Conservation (phyloP, 1,140 invertebrate genomes). For the Druon quercuslanigerum region DNA sequence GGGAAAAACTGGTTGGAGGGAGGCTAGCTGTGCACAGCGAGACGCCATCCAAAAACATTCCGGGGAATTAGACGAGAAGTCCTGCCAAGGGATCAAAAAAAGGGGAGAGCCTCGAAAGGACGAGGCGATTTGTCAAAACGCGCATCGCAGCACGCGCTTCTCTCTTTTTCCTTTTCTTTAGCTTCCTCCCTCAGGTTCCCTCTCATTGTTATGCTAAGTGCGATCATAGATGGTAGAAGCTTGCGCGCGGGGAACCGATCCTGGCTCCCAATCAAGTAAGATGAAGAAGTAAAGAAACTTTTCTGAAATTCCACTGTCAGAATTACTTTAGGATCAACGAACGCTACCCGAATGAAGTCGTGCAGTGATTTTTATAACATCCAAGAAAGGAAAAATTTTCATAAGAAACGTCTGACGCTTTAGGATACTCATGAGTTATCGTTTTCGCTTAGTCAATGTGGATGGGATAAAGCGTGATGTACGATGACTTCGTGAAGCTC, state of each 20-base stretch:
- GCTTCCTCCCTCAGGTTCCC: slow-evolving; percentile 38
- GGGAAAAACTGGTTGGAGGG: slow-evolving; percentile 53
- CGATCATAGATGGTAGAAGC: slow-evolving; percentile 51
- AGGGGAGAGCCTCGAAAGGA: slow-evolving; percentile 44
- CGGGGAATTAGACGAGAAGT: slow-evolving; percentile 67
- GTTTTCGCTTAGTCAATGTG: neutral
- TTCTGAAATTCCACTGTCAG: slow-evolving; percentile 12
- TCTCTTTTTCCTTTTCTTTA: slow-evolving; percentile 41
- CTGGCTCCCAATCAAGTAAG: slow-evolving; percentile 14
- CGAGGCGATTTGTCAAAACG: slow-evolving; percentile 67
- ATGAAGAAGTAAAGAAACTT: slow-evolving; percentile 11
- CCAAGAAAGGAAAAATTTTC: neutral
- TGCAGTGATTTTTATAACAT: neutral
- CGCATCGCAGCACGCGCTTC: slow-evolving; percentile 53
- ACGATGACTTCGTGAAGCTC: too few relatives aligned
- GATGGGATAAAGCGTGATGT: neutral
- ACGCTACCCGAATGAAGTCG: neutral
- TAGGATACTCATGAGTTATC: neutral
- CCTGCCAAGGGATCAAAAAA: slow-evolving; percentile 56
- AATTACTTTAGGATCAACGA: neutral
- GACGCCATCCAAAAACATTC: slow-evolving; percentile 67
- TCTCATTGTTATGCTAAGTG: slow-evolving; percentile 67
- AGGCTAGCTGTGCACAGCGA: slow-evolving; percentile 68
- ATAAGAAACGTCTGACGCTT: neutral
- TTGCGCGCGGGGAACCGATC: slow-evolving; percentile 3